Evolutionary conservation across 2,797 vertebrate species (phyloP).

Genomic region (Pseudotriccus pelzelni): DNA sequence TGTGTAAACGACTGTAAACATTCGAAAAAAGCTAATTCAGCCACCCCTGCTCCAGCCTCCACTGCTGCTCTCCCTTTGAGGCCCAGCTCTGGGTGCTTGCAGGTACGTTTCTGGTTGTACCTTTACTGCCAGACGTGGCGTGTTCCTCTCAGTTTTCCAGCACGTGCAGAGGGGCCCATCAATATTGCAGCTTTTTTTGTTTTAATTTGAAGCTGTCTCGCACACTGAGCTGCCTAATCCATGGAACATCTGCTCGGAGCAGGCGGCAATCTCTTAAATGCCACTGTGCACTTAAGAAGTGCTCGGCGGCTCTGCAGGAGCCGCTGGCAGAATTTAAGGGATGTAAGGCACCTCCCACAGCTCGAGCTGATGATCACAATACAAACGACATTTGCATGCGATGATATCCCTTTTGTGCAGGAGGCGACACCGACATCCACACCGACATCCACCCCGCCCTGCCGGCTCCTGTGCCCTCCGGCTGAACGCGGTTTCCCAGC

Average conservation of each 20-base stretch:
- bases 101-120: neutral
- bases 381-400: conserved; percentile 65
- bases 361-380: conserved; percentile 68
- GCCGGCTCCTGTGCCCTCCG: neutral
- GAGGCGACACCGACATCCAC: neutral
- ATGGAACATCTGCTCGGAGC: conserved; percentile 54
- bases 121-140: neutral
- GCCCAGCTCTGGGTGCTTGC: neutral
- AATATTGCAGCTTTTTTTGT: conserved; percentile 14
- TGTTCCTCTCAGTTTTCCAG: neutral
- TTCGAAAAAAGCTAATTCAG: neutral
- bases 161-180: neutral
- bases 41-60: neutral
- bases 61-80: neutral
- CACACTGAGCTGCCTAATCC: conserved; percentile 45
- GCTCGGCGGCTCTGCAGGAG: conserved; percentile 50
- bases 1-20: neutral
- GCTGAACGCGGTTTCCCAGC: neutral
- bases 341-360: conserved; percentile 60
- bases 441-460: neutral
- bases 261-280: conserved; percentile 62
- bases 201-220: conserved; percentile 42
- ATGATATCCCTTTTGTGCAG: conserved; percentile 54
- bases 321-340: conserved; percentile 39
- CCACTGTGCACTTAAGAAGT: conserved; percentile 26